Evolutionary conservation across 2,888 invertebrate species (phyloP), one percentile per base, ranked within the genome.

Genomic region (Pasiphila rectangulata): DNA sequence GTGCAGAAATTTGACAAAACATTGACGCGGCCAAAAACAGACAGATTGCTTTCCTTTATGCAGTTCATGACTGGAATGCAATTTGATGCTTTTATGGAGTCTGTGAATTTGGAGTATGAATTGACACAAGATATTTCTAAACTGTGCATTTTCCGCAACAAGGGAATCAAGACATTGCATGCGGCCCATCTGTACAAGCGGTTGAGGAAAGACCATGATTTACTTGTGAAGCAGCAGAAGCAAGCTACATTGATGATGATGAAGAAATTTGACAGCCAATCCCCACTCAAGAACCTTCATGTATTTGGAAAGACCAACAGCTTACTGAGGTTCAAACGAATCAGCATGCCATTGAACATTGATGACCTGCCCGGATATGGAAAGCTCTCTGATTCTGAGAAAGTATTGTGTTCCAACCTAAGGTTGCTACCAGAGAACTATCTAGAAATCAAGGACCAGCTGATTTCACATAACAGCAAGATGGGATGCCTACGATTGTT

Each of bases 401-500:
- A 91, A 55, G 92, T 93, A 36, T 83, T 97, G 3, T 97, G 97
- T 72, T 94, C 95, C 0, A 90, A 85, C 32, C 87, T 93, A 3
- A 90, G 97, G 53, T 79, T 98, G 13, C 83, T 94, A 5, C 97
- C 97, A 0, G 90, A 92, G 40, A 93, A 93, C 9, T 98, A 94
- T 74, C 78, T 95, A 53, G 94, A 95, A 46, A 94, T 96, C 63
- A 95, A 95, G 65, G 90, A 91, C 24, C 87, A 93, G 35, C 79
- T 98, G 3, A 90, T 95, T 21, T 74, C 90, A 0, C 97, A 97
- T 72, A 95, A 94, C 75, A 90, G 92, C 51, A 96, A 94, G 74
- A 83, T 91, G 49, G 94, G 95, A 0, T 92, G 90, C 47, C 80
- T 98, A 3, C 91, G 93, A 51, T 83, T 98, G 51, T 92, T 95